Evolutionary conservation across 2,113 vertebrate genomes (phyloP).

Genomic region (Numenius arquata): DNA sequence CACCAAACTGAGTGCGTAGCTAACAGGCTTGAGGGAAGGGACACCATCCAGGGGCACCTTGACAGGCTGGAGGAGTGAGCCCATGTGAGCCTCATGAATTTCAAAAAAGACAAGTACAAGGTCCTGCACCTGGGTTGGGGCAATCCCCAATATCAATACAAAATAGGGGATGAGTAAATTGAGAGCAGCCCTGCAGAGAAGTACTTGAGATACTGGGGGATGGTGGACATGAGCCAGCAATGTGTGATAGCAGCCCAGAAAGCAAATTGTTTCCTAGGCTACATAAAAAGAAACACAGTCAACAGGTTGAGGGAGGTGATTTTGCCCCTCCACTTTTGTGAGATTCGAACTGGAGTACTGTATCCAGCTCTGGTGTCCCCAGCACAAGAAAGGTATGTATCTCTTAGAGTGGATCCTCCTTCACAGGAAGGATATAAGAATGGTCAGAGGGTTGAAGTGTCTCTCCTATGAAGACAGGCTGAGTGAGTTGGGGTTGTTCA

Average conservation of each 20-base stretch:
- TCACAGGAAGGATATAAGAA: background rate
- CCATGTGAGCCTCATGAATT: background rate
- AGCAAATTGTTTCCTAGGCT: background rate
- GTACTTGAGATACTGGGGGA: too few relatives aligned
- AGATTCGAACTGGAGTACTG: background rate
- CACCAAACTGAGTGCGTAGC: too few relatives aligned
- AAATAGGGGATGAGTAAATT: background rate
- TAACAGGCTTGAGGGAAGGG: background rate
- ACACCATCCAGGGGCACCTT: background rate
- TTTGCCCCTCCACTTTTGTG: fast-evolving
- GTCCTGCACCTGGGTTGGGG: background rate
- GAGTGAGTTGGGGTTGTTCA: background rate
- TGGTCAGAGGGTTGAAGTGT: background rate
- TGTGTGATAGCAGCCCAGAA: background rate
- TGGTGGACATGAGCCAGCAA: background rate
- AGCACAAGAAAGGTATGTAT: background rate
- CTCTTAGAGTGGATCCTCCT: background rate
- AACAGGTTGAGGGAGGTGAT: background rate
- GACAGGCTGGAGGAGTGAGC: background rate
- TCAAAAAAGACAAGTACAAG: background rate
- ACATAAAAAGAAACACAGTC: background rate
- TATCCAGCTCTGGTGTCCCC: background rate
- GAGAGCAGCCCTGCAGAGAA: background rate
- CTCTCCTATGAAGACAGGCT: background rate
- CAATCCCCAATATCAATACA: background rate